These are phyloP conservation scores for Malurus cyaneus DNA, from an alignment of 2,113 vertebrate species.

Conservation along the genomic window DNA sequence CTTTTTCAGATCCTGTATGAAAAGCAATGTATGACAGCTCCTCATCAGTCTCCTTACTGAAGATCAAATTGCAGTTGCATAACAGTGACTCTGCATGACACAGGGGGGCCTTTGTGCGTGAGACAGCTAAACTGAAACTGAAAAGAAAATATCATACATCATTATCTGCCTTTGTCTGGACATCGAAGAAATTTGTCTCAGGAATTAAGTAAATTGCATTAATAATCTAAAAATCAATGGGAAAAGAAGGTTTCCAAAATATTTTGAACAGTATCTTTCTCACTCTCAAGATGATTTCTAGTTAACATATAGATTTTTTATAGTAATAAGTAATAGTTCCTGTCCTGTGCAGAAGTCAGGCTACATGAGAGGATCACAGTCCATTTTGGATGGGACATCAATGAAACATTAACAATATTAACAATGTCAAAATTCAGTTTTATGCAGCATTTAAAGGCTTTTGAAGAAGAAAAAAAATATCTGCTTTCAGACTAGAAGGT, in stretches of 20 bases:
- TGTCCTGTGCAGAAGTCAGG: background rate
- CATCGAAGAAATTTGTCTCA: background rate
- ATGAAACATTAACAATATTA: background rate
- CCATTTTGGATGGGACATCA: background rate
- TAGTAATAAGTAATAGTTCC: background rate
- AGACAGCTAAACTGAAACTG: background rate
- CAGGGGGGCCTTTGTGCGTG: background rate
- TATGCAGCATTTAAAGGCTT: background rate
- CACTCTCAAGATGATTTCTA: background rate
- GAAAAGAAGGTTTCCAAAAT: background rate
- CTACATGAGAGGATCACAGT: background rate
- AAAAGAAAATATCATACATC: background rate
- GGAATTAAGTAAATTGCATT: background rate
- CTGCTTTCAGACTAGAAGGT: background rate
- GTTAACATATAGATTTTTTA: background rate
- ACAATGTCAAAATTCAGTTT: background rate
- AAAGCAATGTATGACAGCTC: background rate
- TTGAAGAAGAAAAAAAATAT: background rate
- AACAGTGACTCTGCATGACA: slow-evolving; percentile 5
- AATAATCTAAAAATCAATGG: background rate
- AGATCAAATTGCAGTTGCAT: background rate
- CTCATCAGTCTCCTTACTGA: background rate
- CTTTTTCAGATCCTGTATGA: background rate
- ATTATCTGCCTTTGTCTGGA: background rate
- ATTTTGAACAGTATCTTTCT: background rate